Conservation (phyloP, 2,113 vertebrate genomes). For the Dolichotis patagonum region DNA sequence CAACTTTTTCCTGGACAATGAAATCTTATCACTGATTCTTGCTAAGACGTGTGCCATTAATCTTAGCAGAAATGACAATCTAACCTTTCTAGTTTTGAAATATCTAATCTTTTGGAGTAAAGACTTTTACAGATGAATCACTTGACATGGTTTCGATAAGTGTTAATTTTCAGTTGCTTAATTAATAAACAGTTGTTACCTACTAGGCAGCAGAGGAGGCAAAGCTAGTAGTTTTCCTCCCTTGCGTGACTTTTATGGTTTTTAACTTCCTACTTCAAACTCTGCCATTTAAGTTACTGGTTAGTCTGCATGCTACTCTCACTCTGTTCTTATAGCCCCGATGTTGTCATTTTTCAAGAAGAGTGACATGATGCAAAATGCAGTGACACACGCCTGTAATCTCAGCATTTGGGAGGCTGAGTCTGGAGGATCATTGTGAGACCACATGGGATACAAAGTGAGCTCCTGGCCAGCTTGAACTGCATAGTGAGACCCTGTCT, state of each 20-base stretch:
- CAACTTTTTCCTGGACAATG: not conserved
- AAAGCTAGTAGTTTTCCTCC: not conserved
- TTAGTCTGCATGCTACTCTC: not conserved
- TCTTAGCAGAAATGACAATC: slow-evolving; percentile 41
- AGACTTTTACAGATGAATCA: not conserved
- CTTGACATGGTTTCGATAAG: slow-evolving; percentile 50
- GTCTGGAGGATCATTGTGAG: too few relatives aligned
- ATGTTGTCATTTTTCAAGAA: slow-evolving; percentile 8
- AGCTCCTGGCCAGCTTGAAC: too few relatives aligned
- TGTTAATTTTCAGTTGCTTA: slow-evolving; percentile 4
- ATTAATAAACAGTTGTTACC: not conserved
- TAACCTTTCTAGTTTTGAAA: slow-evolving; percentile 42
- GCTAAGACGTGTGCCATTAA: slow-evolving; percentile 35
- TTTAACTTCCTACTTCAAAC: slow-evolving; percentile 6
- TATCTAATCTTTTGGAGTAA: not conserved
- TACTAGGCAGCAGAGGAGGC: not conserved
- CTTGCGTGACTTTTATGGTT: not conserved
- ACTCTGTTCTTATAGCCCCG: not conserved
- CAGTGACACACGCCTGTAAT: too few relatives aligned
- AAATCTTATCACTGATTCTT: slow-evolving; percentile 21
- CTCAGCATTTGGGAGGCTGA: too few relatives aligned
- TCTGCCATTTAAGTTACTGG: slow-evolving; percentile 2
- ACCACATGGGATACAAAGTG: too few relatives aligned
- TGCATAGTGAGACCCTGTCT: too few relatives aligned
- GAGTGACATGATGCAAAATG: not conserved